Conservation (phyloP, 2,888 invertebrate genomes). For the Drosophila imparisetae region DNA sequence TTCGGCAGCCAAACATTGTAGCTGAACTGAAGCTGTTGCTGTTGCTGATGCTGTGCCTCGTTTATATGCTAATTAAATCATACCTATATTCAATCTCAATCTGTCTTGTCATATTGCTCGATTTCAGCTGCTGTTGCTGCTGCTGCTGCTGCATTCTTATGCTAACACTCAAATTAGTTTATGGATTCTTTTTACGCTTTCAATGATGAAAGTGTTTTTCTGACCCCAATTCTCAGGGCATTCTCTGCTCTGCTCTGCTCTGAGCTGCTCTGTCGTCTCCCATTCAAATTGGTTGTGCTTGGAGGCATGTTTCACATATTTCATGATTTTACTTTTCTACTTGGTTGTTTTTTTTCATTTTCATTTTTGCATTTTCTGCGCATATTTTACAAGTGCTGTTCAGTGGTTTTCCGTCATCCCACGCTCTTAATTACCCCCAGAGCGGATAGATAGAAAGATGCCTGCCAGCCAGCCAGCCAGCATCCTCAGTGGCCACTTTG, state of each 20-base stretch:
- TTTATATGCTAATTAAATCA: conserved; percentile 74
- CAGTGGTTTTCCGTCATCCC: conserved; percentile 67
- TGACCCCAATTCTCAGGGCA: conserved; percentile 66
- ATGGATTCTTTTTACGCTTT: conserved; percentile 43
- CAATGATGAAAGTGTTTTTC: conserved; percentile 78
- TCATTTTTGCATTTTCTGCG: conserved; percentile 58
- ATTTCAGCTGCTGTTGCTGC: conserved; percentile 38
- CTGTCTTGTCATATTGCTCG: conserved; percentile 66
- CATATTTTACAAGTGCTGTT: conserved; percentile 61
- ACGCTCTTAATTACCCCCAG: conserved; percentile 78
- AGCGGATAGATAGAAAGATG: conserved; percentile 13
- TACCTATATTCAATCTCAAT: conserved; percentile 64
- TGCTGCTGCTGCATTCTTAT: conserved; percentile 61
- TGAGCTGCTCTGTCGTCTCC: conserved; percentile 11
- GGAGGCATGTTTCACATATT: conserved; percentile 77
- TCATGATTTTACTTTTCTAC: conserved; percentile 74
- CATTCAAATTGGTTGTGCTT: conserved; percentile 48
- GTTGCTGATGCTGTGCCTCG: conserved; percentile 35
- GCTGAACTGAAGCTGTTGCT: conserved; percentile 6
- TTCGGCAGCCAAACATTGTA: conserved; percentile 4
- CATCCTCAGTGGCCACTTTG: conserved; percentile 59
- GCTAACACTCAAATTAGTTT: conserved; percentile 57
- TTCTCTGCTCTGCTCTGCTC: conserved; percentile 2
- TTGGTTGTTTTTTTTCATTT: conserved; percentile 29
- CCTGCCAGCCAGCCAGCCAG: conserved; percentile 8